Base-by-base conservation (phyloP, 2,888 invertebrate species). In the Metellina segmentata region DNA sequence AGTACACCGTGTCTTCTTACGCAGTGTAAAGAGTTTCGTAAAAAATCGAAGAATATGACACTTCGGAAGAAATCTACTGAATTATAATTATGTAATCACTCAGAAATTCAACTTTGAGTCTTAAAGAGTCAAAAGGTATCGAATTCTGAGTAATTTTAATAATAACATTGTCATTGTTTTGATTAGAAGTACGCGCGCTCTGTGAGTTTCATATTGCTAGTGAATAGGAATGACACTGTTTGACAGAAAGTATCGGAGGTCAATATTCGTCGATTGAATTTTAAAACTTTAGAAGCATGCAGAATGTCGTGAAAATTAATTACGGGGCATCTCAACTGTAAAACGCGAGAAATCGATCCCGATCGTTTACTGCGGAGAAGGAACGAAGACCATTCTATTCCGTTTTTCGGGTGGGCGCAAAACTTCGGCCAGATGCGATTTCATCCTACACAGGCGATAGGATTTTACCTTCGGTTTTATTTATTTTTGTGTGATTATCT, bases 391-490 rank as follows among this genome's bases (percentile, higher is more conserved):
- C 71, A 87, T 91, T 87, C 91, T 83, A 91, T 91, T 91, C 82
- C 87, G 77, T 49, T 91, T 91, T 90, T 87, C 79, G 91, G 91
- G 91, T 91, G 87, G 91, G 87, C 78, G 81, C 85, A 72, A 74
- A 51, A 51, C 74, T 49, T 61, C 48, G 20, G 79, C 81, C 81
- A 69, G 81, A 85, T 74, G 75, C 79, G 69, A 81, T 82, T 87
- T 74, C 81, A 75, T 61, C 52, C 34, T 20, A 61, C 16, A 48
- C 52, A 53, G 48, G 75, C 51, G 85, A 75, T 53, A 85, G 85
- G 75, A n/a, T 79, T 79, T 19, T 19, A n/a, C 16, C 20, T 79
- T 79, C 51, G 19, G 34, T 34, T 34, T 34, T 34, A 74, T 34
- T 74, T 72, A 7, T 72, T 72, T 72, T 72, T 72, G 16, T 61